Base-by-base conservation (phyloP, 2,797 vertebrate genomes). In the Synaphobranchus kaupii region DNA sequence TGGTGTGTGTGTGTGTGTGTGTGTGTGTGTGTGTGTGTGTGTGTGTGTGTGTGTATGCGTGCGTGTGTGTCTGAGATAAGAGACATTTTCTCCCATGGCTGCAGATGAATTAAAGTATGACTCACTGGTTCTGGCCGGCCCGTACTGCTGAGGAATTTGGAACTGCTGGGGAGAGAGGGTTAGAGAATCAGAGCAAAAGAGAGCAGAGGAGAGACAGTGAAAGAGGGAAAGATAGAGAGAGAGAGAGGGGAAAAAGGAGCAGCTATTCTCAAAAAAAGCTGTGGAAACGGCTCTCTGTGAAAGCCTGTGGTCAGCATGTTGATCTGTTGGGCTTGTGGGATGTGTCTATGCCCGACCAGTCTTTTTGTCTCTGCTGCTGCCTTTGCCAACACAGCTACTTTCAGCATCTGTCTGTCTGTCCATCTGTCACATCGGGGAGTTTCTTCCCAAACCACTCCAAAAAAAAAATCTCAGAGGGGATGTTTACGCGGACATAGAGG, bases 141-240 rank as follows among this genome's bases (percentile, higher is more conserved):
- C 48, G 22, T 44, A 44, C 25, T 20, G 52, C 60, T 7, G 20
- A 85, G 56, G 76, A 81, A 25, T 88, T 63, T 52, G 54, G 52
- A 85, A 50, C 56, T 63, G 39, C 28, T 7, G 71, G 54, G 60
- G 44, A 82, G 48, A 68, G n/a, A 34, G 39, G 78, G 34, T 44
- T 54, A 63, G 34, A 13, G 13, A 17, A 31, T 4, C 3, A 25
- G 48, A 20, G 31, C 20, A 56, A 25, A 34, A 25, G 8, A 12
- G 17, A 39, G 54, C 17, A 52, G 81, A 89, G 88, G 82, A 84
- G 58, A 54, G 60, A 88, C 83, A 88, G 47, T 73, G 54, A 88
- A 84, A 78, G 80, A 28, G 54, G 25, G 39, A 39, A 39, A 83
- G 7, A 71, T 2, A 50, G 34, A 44, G n/a, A 25, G n/a, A 63